Percentiles rank a stretch among this genome's conserved stretches.
Conservation (phyloP, 2,113 vertebrate genomes). For the Gasterosteus nipponicus region DNA sequence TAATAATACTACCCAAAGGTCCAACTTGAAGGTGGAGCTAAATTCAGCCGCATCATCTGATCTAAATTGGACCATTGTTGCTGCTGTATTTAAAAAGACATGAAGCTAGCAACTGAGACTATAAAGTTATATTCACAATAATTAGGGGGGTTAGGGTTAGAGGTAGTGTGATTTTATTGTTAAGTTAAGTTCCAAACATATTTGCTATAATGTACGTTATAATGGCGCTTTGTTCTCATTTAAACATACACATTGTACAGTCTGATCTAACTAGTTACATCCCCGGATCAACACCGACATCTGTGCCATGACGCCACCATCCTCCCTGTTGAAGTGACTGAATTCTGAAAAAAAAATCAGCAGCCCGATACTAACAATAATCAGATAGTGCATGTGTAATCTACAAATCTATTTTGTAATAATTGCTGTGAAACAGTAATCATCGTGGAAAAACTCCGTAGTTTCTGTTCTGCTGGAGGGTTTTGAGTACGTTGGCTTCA, state of each 20-base stretch:
- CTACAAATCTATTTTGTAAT: not conserved
- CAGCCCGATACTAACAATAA: not conserved
- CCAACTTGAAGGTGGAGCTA: no score
- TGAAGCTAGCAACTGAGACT: not conserved
- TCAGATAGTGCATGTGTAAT: not conserved
- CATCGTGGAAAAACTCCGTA: not conserved
- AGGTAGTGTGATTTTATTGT: no score
- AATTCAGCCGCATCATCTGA: no score
- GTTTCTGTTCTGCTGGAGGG: not conserved
- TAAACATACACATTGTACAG: no score
- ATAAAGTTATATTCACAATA: not conserved
- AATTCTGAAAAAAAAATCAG: not conserved
- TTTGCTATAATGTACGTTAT: not conserved
- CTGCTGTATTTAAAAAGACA: no score
- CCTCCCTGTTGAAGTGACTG: not conserved
- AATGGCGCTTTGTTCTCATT: not conserved
- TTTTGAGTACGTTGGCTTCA: slow-evolving; percentile 1
- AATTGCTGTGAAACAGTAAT: slow-evolving; percentile 1
- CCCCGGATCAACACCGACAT: not conserved
- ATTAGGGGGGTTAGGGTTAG: not conserved
- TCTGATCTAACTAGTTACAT: not conserved
- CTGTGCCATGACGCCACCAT: not conserved
- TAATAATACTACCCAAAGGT: not conserved
- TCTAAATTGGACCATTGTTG: no score
- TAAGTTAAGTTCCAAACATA: not conserved